A percentile compares a stretch with the other conserved stretches of the same genome.
phyloP scores from a whole-genome alignment of 2,113 vertebrate genomes.

The Glaucomys volans region DNA sequence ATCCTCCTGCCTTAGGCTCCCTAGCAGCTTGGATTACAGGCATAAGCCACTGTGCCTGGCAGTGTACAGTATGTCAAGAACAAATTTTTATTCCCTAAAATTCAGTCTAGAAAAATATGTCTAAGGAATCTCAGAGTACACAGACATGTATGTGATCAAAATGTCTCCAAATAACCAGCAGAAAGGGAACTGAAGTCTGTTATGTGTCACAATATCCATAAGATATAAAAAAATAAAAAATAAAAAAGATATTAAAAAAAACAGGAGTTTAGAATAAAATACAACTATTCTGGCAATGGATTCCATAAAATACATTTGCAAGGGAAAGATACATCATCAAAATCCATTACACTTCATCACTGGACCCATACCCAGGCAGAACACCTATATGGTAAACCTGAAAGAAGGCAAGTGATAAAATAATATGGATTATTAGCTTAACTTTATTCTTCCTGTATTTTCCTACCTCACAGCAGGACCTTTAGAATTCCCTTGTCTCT shows the following conservation, averaged over 20 bases:
- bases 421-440: neutral
- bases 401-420: neutral
- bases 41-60: no score
- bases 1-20: no score
- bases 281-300: neutral
- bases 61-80: neutral
- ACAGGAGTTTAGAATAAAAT: constrained; percentile 9
- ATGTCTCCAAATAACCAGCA: neutral
- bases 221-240: constrained; percentile 36
- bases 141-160: neutral
- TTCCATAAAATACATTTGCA: neutral
- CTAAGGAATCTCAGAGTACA: neutral
- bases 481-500: neutral
- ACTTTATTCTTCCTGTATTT: neutral
- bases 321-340: neutral
- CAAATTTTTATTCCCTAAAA: neutral
- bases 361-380: neutral
- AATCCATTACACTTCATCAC: neutral
- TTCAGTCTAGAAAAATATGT: neutral
- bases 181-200: neutral
- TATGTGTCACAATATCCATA: neutral
- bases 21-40: no score
- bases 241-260: constrained; percentile 53
- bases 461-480: neutral
- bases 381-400: neutral